These are phyloP conservation scores for Phataginus tetradactyla DNA, from an alignment of 2,797 vertebrate species.

Conservation along the genomic window DNA sequence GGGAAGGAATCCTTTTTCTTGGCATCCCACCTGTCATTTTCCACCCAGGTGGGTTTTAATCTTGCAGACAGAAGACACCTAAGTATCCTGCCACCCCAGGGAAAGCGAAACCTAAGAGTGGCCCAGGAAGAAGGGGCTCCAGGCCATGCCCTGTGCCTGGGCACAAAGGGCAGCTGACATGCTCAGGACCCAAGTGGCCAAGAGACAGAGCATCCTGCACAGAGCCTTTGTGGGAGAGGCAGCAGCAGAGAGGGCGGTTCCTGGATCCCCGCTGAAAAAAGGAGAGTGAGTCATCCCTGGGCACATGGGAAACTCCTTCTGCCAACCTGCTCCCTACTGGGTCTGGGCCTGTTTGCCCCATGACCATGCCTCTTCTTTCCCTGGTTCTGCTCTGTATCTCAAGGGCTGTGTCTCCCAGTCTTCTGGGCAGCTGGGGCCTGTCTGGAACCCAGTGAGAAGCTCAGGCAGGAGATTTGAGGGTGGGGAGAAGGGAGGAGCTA, in stretches of 20 bases:
- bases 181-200: not conserved
- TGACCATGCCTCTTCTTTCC: not conserved
- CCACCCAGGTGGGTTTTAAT: conserved; percentile 25
- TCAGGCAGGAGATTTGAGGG: not conserved
- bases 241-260: not conserved
- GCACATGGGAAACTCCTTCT: not conserved
- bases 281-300: not conserved
- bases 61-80: not conserved
- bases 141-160: not conserved
- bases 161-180: not conserved
- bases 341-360: not conserved
- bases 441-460: not conserved
- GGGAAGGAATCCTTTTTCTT: not conserved
- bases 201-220: not conserved
- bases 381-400: not conserved
- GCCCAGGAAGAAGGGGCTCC: not conserved
- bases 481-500: not conserved
- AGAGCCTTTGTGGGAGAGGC: not conserved
- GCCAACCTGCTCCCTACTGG: not conserved
- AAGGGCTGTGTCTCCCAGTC: not conserved
- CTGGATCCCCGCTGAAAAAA: not conserved
- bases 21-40: not conserved
- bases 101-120: not conserved
- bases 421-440: not conserved
- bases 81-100: not conserved